Base-by-base conservation (phyloP, 2,113 vertebrate species). In the Laticauda laticaudata region DNA sequence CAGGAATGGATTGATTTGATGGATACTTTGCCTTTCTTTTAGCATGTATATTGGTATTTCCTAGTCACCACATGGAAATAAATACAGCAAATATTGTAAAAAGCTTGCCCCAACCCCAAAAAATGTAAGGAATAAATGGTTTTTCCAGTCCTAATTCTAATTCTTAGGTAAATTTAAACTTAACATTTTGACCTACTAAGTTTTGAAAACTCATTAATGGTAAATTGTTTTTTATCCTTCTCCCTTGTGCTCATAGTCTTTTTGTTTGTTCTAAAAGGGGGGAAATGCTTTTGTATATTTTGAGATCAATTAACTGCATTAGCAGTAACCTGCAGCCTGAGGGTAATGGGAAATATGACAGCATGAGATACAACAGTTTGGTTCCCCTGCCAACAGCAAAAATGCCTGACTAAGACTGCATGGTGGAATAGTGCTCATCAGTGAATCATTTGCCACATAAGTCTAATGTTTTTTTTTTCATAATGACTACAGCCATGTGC, bases 391-490 rank as follows among this genome's bases (percentile, higher is more conserved):
- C 75, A 94, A 88, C 56, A 85, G n/a, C 54, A 94, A 53, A 56
- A 94, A 92, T 92, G 85, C 20, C 26, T n/a, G 57, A 64, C 91
- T 91, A 88, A 95, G 86, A 45, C 54, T 89, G 4, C 55, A 55
- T 91, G 69, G 29, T 87, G n/a, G 64, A 64, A 92, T 55, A 89
- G 0, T 43, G 43, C 23, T 91, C 88, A 92, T 24, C 54, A 24
- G 81, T 95, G 92, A 95, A 59, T 93, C 64, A 91, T 89, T 85
- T 94, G 55, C 91, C 86, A 4, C 94, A 54, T 91, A 88, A 39
- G 93, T 91, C n/a, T 29, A 1, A 51, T 91, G 1, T 90, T 93
- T 39, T 88, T 86, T 88, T 91, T 94, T 93, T 91, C 4, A 0
- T 95, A 55, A 29, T 34, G 75, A 59, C 0, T 0, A 57, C 64